Conservation (phyloP, 2,797 vertebrate species). For the Sus cebifrons region DNA sequence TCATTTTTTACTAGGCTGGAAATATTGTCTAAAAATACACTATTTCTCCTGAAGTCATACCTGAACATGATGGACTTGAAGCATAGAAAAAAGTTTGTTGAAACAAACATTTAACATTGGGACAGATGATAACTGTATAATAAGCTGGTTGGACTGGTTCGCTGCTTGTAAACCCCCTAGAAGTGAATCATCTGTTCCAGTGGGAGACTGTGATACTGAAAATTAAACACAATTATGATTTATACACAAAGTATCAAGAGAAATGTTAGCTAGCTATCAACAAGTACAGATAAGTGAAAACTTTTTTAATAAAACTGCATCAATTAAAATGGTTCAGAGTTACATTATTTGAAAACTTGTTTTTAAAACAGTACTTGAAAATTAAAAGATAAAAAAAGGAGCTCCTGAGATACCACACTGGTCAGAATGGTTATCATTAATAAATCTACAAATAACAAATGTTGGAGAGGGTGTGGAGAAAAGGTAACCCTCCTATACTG, state of each 20-base stretch:
- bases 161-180: slow-evolving; percentile 95
- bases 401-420: not conserved
- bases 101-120: slow-evolving; percentile 98
- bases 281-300: not conserved
- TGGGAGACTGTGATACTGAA: slow-evolving; percentile 95
- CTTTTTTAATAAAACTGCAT: not conserved
- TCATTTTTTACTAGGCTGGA: not conserved
- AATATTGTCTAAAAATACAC: slow-evolving; percentile 34
- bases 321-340: not conserved
- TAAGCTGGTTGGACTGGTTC: slow-evolving; percentile 92
- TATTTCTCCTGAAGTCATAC: slow-evolving; percentile 88
- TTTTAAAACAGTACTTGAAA: slow-evolving; percentile 50
- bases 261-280: slow-evolving; percentile 40
- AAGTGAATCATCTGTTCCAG: slow-evolving; percentile 97
- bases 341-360: slow-evolving; percentile 7
- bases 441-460: too few species aligned
- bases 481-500: too few species aligned
- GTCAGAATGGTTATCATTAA: too few species aligned
- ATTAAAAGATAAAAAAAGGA: slow-evolving; percentile 29
- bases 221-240: slow-evolving; percentile 80
- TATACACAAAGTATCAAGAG: slow-evolving; percentile 48
- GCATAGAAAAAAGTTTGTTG: slow-evolving; percentile 99
- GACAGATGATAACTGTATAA: slow-evolving; percentile 96
- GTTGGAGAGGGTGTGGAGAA: too few species aligned
- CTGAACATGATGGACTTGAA: slow-evolving; percentile 99